Evolutionary conservation across 2,797 vertebrate genomes (phyloP).

Genomic region (Otus scops): DNA sequence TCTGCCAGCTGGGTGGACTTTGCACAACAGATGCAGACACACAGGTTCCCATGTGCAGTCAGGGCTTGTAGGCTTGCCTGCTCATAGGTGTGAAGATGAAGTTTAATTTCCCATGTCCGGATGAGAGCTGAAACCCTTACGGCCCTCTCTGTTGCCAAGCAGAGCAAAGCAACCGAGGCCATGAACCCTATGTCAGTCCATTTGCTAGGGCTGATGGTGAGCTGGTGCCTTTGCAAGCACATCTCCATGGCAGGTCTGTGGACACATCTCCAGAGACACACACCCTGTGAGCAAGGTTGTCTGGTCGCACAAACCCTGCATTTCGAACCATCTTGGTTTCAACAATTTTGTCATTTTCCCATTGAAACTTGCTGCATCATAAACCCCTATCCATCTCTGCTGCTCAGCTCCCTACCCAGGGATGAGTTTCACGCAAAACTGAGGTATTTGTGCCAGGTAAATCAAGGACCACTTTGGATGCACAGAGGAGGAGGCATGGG

Average conservation of each 20-base stretch:
- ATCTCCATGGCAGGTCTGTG: background rate
- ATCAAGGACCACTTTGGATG: background rate
- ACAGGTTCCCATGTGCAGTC: fast-evolving
- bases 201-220: background rate
- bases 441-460: background rate
- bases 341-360: background rate
- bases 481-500: background rate
- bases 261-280: background rate
- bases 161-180: background rate
- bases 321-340: background rate
- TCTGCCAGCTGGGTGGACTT: background rate
- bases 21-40: fast-evolving
- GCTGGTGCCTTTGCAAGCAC: background rate
- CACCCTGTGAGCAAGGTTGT: background rate
- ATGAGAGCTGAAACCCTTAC: background rate
- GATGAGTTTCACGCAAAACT: background rate
- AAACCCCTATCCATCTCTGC: background rate
- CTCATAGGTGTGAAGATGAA: background rate
- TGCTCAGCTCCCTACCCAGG: fast-evolving
- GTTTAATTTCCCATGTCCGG: background rate
- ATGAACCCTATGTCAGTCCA: background rate
- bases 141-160: background rate
- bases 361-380: background rate
- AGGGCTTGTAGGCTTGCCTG: fast-evolving
- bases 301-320: background rate